Evolutionary conservation across 37 sponge, comb jelly and placozoan species (phyloP).

Genomic region (Beroe forskalii): DNA sequence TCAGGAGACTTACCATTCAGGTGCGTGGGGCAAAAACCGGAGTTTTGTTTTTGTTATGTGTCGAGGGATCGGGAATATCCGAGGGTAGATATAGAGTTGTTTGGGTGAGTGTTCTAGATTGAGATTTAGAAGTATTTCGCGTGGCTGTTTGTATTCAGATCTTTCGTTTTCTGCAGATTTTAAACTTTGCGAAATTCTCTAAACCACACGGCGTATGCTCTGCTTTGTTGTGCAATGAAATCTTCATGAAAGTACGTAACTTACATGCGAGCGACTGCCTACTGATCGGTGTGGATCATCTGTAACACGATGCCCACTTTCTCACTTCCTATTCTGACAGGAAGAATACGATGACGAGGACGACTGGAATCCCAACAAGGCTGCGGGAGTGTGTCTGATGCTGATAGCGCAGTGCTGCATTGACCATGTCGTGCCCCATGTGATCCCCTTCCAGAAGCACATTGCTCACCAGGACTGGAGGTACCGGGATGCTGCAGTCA

Average conservation of each 20-base stretch:
- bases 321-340: too few species aligned
- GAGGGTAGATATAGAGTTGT: neutral
- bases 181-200: too few species aligned
- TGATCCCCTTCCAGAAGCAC: constrained; percentile 79
- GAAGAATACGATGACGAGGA: constrained; percentile 99
- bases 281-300: neutral
- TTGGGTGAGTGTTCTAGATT: constrained; percentile 22
- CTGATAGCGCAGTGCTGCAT: constrained; percentile 86
- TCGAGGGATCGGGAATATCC: neutral
- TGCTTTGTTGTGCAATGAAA: too few species aligned
- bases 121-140: neutral
- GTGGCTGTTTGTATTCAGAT: too few species aligned
- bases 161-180: too few species aligned
- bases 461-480: constrained; percentile 78
- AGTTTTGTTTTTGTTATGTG: neutral
- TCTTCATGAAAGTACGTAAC: too few species aligned
- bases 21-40: constrained; percentile 61
- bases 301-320: too few species aligned
- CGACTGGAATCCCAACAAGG: constrained; percentile 99
- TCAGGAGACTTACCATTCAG: constrained; percentile 82
- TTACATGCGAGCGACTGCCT: too few species aligned
- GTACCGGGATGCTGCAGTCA: constrained; percentile 87
- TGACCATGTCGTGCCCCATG: constrained; percentile 74
- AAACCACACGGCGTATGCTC: too few species aligned
- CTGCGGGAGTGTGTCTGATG: constrained; percentile 95